Percentiles rank a stretch among this genome's conserved stretches.
These are phyloP conservation scores for Montipora sp. DNA, from an alignment of 64 coral and sea anemone species.

Conservation along the genomic window DNA sequence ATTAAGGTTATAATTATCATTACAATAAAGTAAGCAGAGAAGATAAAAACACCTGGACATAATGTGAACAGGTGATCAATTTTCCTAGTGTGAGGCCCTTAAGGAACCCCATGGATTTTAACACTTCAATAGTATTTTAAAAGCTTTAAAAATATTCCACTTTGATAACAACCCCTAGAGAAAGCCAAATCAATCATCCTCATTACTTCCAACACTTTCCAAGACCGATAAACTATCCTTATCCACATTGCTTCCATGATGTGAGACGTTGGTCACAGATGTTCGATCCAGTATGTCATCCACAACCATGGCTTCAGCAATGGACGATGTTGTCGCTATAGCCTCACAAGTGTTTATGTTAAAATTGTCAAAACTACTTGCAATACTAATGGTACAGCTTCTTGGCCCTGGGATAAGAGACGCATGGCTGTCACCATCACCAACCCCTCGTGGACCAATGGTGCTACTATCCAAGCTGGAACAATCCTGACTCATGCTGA, in stretches of 20 bases:
- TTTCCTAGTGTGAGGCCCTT: too few relatives aligned
- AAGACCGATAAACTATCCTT: slow-evolving; percentile 86
- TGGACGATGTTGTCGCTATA: slow-evolving; percentile 65
- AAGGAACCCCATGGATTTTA: too few relatives aligned
- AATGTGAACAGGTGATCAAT: too few relatives aligned
- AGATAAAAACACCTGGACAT: too few relatives aligned
- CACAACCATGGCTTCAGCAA: slow-evolving; percentile 58
- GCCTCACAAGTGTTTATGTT: slow-evolving; percentile 75
- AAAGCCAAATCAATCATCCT: slow-evolving; percentile 45
- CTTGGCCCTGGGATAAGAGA: slow-evolving; percentile 94
- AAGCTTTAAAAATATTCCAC: not conserved
- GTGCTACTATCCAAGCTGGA: slow-evolving; percentile 93
- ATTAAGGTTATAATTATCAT: too few relatives aligned
- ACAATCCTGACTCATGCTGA: slow-evolving; percentile 98
- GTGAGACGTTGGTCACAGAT: slow-evolving; percentile 33
- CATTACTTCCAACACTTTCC: slow-evolving; percentile 92
- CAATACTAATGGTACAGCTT: slow-evolving; percentile 97
- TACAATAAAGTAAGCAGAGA: too few relatives aligned
- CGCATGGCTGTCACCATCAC: slow-evolving; percentile 86
- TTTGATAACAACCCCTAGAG: not conserved
- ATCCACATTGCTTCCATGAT: slow-evolving; percentile 47
- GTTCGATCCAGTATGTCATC: slow-evolving; percentile 53
- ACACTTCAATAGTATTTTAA: not conserved
- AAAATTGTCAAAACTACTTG: slow-evolving; percentile 99
- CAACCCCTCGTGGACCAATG: slow-evolving; percentile 72